A percentile compares a stretch with the other conserved stretches of the same genome.
These are phyloP conservation scores for Eupithecia subfuscata DNA, from an alignment of 2,888 invertebrate genomes.

Conservation along the genomic window DNA sequence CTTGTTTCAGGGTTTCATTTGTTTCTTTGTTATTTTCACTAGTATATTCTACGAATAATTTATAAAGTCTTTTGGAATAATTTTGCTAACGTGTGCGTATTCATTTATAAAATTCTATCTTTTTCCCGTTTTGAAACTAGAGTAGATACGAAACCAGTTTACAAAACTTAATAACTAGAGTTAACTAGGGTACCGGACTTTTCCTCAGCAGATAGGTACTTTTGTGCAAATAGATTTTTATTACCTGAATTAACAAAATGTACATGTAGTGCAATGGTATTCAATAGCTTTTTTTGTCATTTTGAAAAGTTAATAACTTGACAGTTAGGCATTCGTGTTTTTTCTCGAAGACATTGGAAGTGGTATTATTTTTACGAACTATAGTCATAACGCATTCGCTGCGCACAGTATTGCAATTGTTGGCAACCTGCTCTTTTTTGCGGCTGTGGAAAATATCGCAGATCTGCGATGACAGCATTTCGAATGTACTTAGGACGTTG, in stretches of 20 bases:
- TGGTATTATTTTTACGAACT: neutral
- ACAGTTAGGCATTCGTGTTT: neutral
- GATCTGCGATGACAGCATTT: conserved; percentile 4
- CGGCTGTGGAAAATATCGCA: neutral
- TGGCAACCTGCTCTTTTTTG: neutral
- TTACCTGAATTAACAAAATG: neutral
- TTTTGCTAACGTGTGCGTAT: no score
- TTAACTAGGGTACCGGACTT: no score
- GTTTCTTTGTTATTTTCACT: no score
- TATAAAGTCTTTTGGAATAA: no score
- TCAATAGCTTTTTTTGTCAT: neutral
- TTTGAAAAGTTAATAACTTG: neutral
- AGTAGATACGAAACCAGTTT: no score
- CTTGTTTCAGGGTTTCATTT: no score
- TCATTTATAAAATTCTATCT: no score
- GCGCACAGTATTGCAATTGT: neutral
- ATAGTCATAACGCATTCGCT: neutral
- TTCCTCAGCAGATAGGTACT: no score
- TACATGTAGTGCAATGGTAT: neutral
- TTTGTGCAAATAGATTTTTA: no score
- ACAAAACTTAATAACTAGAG: no score
- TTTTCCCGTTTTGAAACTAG: no score
- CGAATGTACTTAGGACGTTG: neutral
- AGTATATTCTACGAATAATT: no score
- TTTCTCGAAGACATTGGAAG: neutral